Percentiles rank a stretch among this genome's conserved stretches.
phyloP scores from a whole-genome alignment of 2,888 invertebrate species.

The Xanthia togata region DNA sequence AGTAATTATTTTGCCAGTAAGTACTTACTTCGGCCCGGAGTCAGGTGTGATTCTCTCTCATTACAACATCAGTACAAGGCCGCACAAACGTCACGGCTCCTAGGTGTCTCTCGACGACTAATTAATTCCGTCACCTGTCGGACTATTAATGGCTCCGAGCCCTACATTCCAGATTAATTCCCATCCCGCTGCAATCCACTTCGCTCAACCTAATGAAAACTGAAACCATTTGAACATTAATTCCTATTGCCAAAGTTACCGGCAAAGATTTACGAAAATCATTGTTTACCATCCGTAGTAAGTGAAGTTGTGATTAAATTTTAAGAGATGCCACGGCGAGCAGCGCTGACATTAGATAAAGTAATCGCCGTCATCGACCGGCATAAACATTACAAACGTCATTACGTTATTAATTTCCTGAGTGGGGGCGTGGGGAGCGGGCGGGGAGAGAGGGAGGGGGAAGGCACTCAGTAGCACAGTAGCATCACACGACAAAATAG shows the following conservation, averaged over 20 bases:
- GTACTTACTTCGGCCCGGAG: background rate
- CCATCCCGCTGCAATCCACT: conserved; percentile 19
- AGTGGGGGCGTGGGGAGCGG: background rate
- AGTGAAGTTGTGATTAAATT: conserved; percentile 69
- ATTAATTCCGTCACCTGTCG: conserved; percentile 49
- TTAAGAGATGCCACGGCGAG: conserved; percentile 65
- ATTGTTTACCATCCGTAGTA: conserved; percentile 39
- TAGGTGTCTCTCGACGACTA: conserved; percentile 22
- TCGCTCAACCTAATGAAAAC: conserved; percentile 28
- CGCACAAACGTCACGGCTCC: background rate
- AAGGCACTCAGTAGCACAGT: background rate
- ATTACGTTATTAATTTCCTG: conserved; percentile 56
- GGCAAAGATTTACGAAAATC: conserved; percentile 29
- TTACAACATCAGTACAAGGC: background rate
- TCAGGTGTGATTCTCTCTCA: background rate
- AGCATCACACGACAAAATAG: conserved; percentile 24
- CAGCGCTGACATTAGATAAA: conserved; percentile 64
- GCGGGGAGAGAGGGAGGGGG: background rate
- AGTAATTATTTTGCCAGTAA: background rate
- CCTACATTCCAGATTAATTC: conserved; percentile 28
- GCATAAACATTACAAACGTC: conserved; percentile 55
- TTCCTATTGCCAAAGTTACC: conserved; percentile 26
- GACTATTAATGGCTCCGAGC: conserved; percentile 23
- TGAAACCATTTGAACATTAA: conserved; percentile 37
- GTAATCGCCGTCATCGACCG: conserved; percentile 63